Conservation (phyloP, 1,140 invertebrate species). For the Heliconius hermathena region DNA sequence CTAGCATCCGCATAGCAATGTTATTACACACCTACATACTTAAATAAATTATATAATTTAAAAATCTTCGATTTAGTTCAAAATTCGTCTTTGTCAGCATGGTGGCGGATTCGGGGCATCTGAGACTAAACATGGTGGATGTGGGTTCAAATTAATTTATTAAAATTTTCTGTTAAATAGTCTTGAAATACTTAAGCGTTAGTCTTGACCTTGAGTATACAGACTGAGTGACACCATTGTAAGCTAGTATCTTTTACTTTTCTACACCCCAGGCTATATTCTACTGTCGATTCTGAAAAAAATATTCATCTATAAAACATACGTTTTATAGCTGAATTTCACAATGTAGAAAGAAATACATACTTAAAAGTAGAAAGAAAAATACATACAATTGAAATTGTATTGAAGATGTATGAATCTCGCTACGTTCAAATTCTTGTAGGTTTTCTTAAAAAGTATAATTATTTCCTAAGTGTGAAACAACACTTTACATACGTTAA, state of each 20-base stretch:
- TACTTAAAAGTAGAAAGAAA: too few species aligned
- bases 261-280: background rate
- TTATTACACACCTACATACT: constrained; percentile 19
- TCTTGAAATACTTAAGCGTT: too few species aligned
- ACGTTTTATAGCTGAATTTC: too few species aligned
- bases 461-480: too few species aligned
- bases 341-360: background rate
- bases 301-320: background rate
- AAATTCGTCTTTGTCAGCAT: background rate
- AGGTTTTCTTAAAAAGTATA: too few species aligned
- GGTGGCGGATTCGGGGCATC: background rate
- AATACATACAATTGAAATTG: too few species aligned
- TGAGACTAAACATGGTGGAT: background rate
- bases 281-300: background rate
- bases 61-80: background rate
- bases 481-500: too few species aligned
- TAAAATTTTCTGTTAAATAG: background rate
- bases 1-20: constrained; percentile 7
- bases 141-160: background rate
- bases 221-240: too few species aligned
- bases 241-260: too few species aligned
- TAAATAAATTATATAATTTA: background rate
- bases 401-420: too few species aligned
- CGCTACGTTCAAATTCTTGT: too few species aligned
- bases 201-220: too few species aligned